These are phyloP conservation scores for Turdus rufiventris DNA, from an alignment of 2,113 vertebrate species.

Conservation along the genomic window DNA sequence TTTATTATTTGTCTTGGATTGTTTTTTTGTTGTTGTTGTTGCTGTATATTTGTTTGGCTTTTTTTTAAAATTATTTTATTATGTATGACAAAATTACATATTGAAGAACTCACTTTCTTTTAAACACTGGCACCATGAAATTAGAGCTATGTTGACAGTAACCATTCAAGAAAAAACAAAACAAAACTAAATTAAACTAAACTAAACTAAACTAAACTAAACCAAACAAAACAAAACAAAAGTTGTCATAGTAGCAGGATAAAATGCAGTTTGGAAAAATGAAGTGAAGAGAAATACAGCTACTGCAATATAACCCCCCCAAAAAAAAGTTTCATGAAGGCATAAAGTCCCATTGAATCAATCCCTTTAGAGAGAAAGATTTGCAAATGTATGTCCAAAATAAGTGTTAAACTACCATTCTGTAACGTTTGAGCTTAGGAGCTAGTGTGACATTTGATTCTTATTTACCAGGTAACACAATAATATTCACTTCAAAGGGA, in stretches of 20 bases:
- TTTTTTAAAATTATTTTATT: background rate
- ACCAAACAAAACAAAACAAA: background rate
- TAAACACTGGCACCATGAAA: background rate
- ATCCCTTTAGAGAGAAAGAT: background rate
- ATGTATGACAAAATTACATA: background rate
- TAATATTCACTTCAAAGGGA: background rate
- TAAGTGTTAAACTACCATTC: background rate
- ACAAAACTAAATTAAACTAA: background rate
- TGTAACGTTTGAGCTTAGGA: accelerated
- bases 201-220: too few relatives aligned
- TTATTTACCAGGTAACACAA: background rate
- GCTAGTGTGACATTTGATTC: background rate
- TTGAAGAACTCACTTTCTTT: background rate
- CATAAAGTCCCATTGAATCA: background rate
- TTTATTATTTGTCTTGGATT: background rate
- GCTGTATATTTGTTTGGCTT: too few relatives aligned
- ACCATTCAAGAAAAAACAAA: background rate
- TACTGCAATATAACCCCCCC: background rate
- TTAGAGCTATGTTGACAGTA: background rate
- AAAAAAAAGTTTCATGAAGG: background rate
- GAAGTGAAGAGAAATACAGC: background rate
- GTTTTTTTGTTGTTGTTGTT: background rate
- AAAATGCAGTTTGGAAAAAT: background rate
- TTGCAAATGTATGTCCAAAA: background rate
- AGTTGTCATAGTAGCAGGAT: background rate